Conservation (phyloP, 1,140 invertebrate species). For the Maniola jurtina region DNA sequence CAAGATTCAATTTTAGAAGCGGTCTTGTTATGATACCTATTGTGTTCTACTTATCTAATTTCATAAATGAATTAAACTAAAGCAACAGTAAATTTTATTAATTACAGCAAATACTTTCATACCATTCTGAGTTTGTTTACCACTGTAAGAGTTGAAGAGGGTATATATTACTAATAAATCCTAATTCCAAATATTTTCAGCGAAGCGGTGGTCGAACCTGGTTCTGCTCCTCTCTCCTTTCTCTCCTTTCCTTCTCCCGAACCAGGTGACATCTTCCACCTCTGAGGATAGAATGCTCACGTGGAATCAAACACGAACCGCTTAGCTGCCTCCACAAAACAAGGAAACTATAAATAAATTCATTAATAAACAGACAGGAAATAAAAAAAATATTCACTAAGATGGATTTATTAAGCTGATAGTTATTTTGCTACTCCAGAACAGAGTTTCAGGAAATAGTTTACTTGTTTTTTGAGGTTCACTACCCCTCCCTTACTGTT, state of each 20-base stretch:
- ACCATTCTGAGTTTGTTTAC: neutral
- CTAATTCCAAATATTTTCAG: constrained; percentile 32
- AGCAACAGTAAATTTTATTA: too few relatives aligned
- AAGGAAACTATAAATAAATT: constrained; percentile 25
- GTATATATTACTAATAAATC: neutral
- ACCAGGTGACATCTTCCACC: constrained; percentile 65
- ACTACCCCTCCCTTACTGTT: constrained; percentile 44
- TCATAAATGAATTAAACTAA: too few relatives aligned
- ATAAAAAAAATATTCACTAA: neutral
- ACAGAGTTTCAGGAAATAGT: constrained; percentile 15
- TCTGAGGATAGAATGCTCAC: constrained; percentile 59
- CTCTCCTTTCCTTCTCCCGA: constrained; percentile 41
- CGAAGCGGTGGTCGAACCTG: constrained; percentile 67
- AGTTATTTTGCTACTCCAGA: too few relatives aligned
- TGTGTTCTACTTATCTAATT: too few relatives aligned
- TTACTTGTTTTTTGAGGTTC: constrained; percentile 58
- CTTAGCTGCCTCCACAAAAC: constrained; percentile 69
- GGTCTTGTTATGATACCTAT: too few relatives aligned
- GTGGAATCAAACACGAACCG: constrained; percentile 71
- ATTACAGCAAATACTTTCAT: neutral
- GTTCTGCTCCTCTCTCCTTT: constrained; percentile 44
- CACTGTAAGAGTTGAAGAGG: neutral
- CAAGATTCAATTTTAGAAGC: too few relatives aligned
- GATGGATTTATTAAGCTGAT: too few relatives aligned
- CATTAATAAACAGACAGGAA: neutral